phyloP scores from a whole-genome alignment of 2,113 vertebrate genomes.

The Polypterus senegalus region DNA sequence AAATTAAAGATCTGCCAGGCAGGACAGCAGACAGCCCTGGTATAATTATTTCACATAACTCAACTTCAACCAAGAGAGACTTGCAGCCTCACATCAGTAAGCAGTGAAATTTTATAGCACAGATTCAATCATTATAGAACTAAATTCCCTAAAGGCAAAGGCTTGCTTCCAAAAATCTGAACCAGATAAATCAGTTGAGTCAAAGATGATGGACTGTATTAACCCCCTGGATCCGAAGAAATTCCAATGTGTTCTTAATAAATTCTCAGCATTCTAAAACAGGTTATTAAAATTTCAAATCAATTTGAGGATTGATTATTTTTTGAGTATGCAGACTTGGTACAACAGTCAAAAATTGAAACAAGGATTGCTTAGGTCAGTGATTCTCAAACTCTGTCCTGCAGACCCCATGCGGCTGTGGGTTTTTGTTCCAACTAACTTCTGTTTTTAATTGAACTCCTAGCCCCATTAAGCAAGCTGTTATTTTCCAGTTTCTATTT shows the following conservation, averaged over 20 bases:
- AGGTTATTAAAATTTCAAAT: no score
- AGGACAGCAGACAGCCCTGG: conserved; percentile 1
- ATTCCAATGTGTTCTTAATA: conserved; percentile 4
- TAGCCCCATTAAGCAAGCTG: no score
- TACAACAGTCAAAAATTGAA: no score
- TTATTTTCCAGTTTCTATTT: no score
- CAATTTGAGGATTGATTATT: no score
- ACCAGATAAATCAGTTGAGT: conserved; percentile 7
- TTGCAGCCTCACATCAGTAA: background rate
- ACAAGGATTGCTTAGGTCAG: no score
- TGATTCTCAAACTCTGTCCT: no score
- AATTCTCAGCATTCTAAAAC: background rate
- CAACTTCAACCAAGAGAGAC: conserved; percentile 1
- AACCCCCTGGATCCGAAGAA: conserved; percentile 3
- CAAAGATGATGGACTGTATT: conserved; percentile 1
- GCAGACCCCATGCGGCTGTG: no score
- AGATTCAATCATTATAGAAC: conserved; percentile 17
- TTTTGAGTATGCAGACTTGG: no score
- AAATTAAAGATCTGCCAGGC: conserved; percentile 6
- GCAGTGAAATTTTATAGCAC: conserved; percentile 17
- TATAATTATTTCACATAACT: conserved; percentile 14
- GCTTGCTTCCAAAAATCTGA: conserved; percentile 11
- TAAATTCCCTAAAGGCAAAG: conserved; percentile 9
- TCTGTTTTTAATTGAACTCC: no score
- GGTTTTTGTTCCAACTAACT: no score